Evolutionary conservation across 2,113 vertebrate genomes (phyloP).

Genomic region (Lutjanus erythropterus): DNA sequence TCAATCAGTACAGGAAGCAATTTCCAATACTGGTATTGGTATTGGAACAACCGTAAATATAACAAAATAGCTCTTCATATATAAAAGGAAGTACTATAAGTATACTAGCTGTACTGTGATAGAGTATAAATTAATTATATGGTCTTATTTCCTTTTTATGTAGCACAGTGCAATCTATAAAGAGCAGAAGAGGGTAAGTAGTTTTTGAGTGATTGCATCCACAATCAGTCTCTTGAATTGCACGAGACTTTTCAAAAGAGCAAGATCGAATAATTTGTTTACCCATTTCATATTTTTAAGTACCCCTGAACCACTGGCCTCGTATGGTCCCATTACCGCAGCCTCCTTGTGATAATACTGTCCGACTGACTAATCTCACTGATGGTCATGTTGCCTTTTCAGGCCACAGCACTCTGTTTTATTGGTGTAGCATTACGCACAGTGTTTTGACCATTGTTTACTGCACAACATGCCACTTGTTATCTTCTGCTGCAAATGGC

Average conservation of each 20-base stretch:
- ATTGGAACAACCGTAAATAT: no score
- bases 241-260: slow-evolving; percentile 67
- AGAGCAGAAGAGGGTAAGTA: slow-evolving; percentile 16
- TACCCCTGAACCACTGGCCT: slow-evolving; percentile 47
- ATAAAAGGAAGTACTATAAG: not conserved
- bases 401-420: slow-evolving; percentile 77
- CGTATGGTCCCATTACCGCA: slow-evolving; percentile 53
- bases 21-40: no score
- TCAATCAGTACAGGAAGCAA: no score
- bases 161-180: slow-evolving; percentile 4
- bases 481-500: slow-evolving; percentile 77
- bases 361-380: slow-evolving; percentile 70
- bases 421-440: slow-evolving; percentile 70
- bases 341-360: slow-evolving; percentile 64
- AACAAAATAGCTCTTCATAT: not conserved
- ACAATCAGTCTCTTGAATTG: slow-evolving; percentile 71
- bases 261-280: slow-evolving; percentile 71
- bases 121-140: slow-evolving; percentile 13
- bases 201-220: slow-evolving; percentile 55
- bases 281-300: slow-evolving; percentile 74
- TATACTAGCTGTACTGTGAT: not conserved
- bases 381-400: slow-evolving; percentile 71
- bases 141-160: slow-evolving; percentile 9
- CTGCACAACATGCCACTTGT: slow-evolving; percentile 79
- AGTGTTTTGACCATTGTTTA: slow-evolving; percentile 77